Evolutionary conservation across 2,797 vertebrate genomes (phyloP).

Genomic region (Megalops cyprinoides): DNA sequence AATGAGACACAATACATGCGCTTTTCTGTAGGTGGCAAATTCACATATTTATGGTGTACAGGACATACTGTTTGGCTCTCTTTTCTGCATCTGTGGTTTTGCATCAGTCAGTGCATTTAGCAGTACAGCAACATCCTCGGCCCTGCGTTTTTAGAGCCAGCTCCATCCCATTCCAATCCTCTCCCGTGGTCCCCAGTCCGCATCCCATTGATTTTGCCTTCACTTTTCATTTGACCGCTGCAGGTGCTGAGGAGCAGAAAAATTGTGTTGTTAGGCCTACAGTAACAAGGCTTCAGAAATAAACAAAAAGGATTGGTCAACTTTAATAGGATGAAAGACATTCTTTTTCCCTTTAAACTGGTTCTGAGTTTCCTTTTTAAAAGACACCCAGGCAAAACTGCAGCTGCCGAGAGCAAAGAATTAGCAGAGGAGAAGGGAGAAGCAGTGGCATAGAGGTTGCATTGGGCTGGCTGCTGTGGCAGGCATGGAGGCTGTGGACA

Average conservation of each 20-base stretch:
- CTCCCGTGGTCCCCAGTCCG: slow-evolving; percentile 65
- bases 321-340: slow-evolving; percentile 24
- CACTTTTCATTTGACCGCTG: slow-evolving; percentile 69
- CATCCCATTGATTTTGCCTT: slow-evolving; percentile 74
- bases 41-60: too few species aligned
- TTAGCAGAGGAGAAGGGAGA: neutral
- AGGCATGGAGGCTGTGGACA: neutral
- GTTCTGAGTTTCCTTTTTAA: neutral
- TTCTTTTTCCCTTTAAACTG: neutral
- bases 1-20: too few species aligned
- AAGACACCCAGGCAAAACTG: neutral
- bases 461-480: neutral
- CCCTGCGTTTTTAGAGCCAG: slow-evolving; percentile 45
- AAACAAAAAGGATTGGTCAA: slow-evolving; percentile 37
- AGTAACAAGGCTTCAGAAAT: slow-evolving; percentile 50
- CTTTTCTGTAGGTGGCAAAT: too few species aligned
- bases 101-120: slow-evolving; percentile 49
- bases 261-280: neutral
- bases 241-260: slow-evolving; percentile 62
- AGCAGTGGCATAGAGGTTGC: neutral
- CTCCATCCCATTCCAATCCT: slow-evolving; percentile 62
- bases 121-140: neutral
- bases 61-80: too few species aligned
- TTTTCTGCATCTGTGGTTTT: too few species aligned
- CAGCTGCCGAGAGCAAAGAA: slow-evolving; percentile 13